These are phyloP conservation scores for Mellilla xanthometata DNA, from an alignment of 2,888 invertebrate species.

Conservation along the genomic window DNA sequence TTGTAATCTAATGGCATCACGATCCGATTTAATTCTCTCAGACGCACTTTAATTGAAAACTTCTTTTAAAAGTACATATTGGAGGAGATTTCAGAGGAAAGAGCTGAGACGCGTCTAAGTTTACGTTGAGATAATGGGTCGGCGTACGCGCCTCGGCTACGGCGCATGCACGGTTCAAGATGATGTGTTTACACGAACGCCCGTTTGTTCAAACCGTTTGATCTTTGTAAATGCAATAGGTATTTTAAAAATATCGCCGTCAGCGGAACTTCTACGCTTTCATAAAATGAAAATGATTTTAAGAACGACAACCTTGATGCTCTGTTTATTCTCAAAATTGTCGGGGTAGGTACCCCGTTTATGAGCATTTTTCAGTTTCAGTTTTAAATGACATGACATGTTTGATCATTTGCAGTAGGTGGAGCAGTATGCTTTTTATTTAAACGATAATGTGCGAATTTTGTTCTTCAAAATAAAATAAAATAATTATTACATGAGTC, in stretches of 20 bases:
- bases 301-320: slow-evolving; percentile 77
- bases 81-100: slow-evolving; percentile 16
- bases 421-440: too few species aligned
- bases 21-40: slow-evolving; percentile 16
- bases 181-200: slow-evolving; percentile 77
- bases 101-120: slow-evolving; percentile 28
- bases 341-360: slow-evolving; percentile 49
- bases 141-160: slow-evolving; percentile 39
- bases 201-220: slow-evolving; percentile 76
- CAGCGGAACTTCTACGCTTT: slow-evolving; percentile 64
- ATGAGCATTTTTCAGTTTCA: slow-evolving; percentile 62
- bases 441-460: too few species aligned
- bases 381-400: slow-evolving; percentile 59
- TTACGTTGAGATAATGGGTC: slow-evolving; percentile 47
- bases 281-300: slow-evolving; percentile 75
- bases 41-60: slow-evolving; percentile 23
- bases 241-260: slow-evolving; percentile 76
- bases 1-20: slow-evolving; percentile 12
- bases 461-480: too few species aligned
- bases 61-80: slow-evolving; percentile 27
- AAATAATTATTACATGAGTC: too few species aligned
- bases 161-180: slow-evolving; percentile 38
- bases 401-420: slow-evolving; percentile 47
- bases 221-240: slow-evolving; percentile 82
- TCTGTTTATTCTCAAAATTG: slow-evolving; percentile 61